Percentiles rank a stretch among this genome's conserved stretches.
These are phyloP conservation scores for Chalcis sispes DNA, from an alignment of 2,888 invertebrate genomes.

Conservation along the genomic window DNA sequence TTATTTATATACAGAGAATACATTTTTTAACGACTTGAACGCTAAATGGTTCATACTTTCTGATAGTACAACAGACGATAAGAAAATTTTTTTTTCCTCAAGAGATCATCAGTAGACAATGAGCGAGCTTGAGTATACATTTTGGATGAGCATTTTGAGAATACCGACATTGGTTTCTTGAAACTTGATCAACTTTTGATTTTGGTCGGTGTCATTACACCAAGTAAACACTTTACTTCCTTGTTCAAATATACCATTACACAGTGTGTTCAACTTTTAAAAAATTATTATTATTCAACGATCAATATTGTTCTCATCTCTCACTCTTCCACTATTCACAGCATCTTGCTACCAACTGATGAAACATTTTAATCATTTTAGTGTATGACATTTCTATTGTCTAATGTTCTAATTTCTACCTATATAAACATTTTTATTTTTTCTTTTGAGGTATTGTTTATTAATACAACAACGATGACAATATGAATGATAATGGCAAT, in stretches of 20 bases:
- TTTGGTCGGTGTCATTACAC: constrained; percentile 19
- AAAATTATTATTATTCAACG: constrained; percentile 41
- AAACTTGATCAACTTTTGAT: constrained; percentile 53
- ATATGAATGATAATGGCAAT: constrained; percentile 58
- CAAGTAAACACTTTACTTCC: constrained; percentile 28
- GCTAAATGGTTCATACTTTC: constrained; percentile 24
- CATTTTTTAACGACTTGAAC: constrained; percentile 13
- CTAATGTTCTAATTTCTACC: constrained; percentile 58
- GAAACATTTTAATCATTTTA: constrained; percentile 44
- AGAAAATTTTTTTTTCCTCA: background rate
- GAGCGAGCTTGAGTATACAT: constrained; percentile 30
- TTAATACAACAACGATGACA: constrained; percentile 65
- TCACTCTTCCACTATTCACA: constrained; percentile 53
- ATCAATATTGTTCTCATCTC: constrained; percentile 48
- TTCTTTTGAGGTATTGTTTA: constrained; percentile 56
- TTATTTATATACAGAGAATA: constrained; percentile 35
- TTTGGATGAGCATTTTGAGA: constrained; percentile 13
- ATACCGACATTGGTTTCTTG: constrained; percentile 39
- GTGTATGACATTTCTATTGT: constrained; percentile 53
- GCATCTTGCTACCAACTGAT: constrained; percentile 36
- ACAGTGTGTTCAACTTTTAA: constrained; percentile 12
- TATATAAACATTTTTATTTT: constrained; percentile 62
- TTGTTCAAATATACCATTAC: constrained; percentile 25
- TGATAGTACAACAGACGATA: constrained; percentile 7
- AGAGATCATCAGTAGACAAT: constrained; percentile 18